phyloP scores from a whole-genome alignment of 2,888 invertebrate species.

The Aphrophora alni region DNA sequence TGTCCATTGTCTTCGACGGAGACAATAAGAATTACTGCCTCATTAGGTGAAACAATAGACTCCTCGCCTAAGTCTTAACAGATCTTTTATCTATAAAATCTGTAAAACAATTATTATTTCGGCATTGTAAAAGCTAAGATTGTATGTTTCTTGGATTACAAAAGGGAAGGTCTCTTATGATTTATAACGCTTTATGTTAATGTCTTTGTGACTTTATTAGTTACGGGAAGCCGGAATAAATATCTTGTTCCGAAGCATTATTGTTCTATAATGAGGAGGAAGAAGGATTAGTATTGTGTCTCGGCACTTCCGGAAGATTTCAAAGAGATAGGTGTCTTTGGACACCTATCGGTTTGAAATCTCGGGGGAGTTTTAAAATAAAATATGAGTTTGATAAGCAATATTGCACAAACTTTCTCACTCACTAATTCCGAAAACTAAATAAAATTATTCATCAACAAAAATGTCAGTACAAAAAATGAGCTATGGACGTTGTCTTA shows the following conservation, averaged over 20 bases:
- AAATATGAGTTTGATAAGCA: too few species aligned
- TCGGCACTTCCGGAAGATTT: background rate
- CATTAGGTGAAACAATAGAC: background rate
- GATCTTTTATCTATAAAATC: background rate
- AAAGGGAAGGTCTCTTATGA: background rate
- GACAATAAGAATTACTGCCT: background rate
- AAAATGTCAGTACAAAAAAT: too few species aligned
- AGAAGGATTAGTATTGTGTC: background rate
- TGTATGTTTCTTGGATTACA: background rate
- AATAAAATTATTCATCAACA: too few species aligned
- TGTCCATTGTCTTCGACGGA: background rate
- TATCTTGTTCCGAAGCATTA: background rate
- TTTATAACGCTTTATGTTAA: slow-evolving; percentile 5
- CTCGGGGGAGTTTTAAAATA: too few species aligned
- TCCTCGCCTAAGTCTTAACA: background rate
- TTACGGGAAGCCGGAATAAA: background rate
- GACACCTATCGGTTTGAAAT: too few species aligned
- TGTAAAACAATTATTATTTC: background rate
- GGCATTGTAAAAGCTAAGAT: background rate
- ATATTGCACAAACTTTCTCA: too few species aligned
- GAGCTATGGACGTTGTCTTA: too few species aligned
- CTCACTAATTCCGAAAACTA: too few species aligned
- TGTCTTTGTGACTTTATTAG: slow-evolving; percentile 2
- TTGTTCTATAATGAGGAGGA: background rate
- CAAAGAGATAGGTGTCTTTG: too few species aligned